Conservation (phyloP, 2,113 vertebrate genomes). For the Etheostoma cragini region DNA sequence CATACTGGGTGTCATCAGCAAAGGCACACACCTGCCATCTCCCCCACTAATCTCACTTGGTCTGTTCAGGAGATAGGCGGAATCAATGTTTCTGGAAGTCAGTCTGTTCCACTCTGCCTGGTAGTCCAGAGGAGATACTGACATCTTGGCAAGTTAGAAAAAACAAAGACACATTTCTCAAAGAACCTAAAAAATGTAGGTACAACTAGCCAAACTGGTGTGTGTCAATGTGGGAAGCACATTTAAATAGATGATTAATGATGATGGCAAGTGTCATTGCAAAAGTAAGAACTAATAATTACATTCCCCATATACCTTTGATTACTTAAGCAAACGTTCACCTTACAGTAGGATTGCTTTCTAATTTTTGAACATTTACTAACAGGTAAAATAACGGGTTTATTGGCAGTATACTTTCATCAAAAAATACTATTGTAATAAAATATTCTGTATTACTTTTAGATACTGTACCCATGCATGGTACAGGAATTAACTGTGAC, state of each 20-base stretch:
- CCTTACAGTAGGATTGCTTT: neutral
- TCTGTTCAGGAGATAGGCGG: conserved; percentile 60
- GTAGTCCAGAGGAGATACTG: conserved; percentile 48
- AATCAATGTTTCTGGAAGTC: conserved; percentile 70
- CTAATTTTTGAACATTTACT: neutral
- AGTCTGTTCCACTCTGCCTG: conserved; percentile 21
- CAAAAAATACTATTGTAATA: neutral
- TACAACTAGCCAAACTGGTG: neutral
- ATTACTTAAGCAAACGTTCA: neutral
- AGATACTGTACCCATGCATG: neutral
- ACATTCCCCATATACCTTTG: neutral
- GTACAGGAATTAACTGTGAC: neutral
- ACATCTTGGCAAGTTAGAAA: conserved; percentile 19
- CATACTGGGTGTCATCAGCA: conserved; percentile 49
- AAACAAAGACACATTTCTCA: conserved; percentile 3
- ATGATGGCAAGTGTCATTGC: neutral
- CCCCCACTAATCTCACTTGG: conserved; percentile 65
- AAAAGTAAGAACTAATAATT: conserved; percentile 7
- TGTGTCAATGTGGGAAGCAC: neutral
- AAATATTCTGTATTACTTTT: neutral
- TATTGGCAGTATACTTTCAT: neutral
- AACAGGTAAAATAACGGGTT: neutral
- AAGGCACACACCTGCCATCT: conserved; percentile 57
- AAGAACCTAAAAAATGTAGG: neutral
- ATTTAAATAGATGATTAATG: neutral